phyloP scores from a whole-genome alignment of 2,888 invertebrate genomes.

The Apocheima hispidaria region DNA sequence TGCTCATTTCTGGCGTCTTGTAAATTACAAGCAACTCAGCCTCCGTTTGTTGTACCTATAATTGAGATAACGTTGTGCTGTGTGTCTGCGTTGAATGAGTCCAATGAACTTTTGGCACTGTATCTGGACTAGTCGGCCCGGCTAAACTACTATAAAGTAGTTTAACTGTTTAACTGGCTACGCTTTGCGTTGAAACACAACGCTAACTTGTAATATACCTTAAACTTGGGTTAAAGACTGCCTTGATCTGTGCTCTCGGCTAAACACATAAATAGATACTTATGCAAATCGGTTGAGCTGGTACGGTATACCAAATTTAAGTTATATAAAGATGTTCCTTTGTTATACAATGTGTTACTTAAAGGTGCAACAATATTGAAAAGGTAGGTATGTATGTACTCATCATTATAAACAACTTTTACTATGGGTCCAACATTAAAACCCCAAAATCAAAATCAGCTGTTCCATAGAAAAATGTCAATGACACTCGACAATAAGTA shows the following conservation, averaged over 20 bases:
- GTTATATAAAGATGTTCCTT: too few species aligned
- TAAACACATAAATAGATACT: constrained; percentile 13
- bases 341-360: too few species aligned
- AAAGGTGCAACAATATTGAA: too few species aligned
- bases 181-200: constrained; percentile 53
- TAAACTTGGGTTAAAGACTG: constrained; percentile 14
- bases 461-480: too few species aligned
- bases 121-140: constrained; percentile 52
- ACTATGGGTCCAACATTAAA: too few species aligned
- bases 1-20: constrained; percentile 9
- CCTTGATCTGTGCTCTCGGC: neutral
- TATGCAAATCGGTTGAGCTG: too few species aligned
- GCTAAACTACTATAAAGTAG: constrained; percentile 72
- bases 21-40: constrained; percentile 26
- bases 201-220: constrained; percentile 52
- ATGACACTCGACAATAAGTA: too few species aligned
- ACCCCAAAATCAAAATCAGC: too few species aligned
- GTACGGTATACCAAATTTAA: too few species aligned
- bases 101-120: constrained; percentile 68
- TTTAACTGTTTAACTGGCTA: constrained; percentile 68
- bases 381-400: too few species aligned
- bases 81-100: constrained; percentile 22
- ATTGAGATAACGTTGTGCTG: constrained; percentile 20
- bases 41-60: constrained; percentile 29
- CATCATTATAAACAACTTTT: too few species aligned